phyloP scores from a whole-genome alignment of 2,797 vertebrate genomes.

The Cirrhinus mrigala region DNA sequence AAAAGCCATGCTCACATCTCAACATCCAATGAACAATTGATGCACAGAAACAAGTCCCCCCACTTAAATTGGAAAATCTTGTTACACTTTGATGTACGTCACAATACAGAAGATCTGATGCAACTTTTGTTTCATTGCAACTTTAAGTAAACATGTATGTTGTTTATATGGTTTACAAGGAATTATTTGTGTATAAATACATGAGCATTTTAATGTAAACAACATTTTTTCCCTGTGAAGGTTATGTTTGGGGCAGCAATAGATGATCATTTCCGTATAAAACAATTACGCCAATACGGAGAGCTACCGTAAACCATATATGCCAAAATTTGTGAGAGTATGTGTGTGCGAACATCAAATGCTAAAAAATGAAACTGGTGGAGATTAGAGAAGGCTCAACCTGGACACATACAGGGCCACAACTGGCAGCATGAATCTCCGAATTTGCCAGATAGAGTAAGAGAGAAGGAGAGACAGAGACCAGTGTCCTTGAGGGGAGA shows the following conservation, averaged over 20 bases:
- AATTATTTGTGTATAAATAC: neutral
- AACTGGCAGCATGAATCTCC: constrained; percentile 27
- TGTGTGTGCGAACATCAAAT: neutral
- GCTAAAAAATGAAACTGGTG: neutral
- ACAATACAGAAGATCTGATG: neutral
- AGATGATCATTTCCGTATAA: neutral
- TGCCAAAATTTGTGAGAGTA: too few species aligned
- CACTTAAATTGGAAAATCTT: neutral
- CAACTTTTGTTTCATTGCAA: neutral
- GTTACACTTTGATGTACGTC: neutral
- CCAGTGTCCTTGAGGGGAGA: constrained; percentile 76
- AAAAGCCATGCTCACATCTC: neutral
- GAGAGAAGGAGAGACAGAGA: constrained; percentile 30
- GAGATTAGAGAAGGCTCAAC: constrained; percentile 23
- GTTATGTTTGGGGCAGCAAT: neutral
- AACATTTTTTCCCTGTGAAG: too few species aligned
- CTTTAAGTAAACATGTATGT: neutral
- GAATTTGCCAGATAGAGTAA: constrained; percentile 31
- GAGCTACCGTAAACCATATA: neutral
- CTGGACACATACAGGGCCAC: constrained; percentile 33
- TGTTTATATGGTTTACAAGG: neutral
- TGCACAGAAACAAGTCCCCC: neutral
- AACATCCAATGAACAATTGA: neutral
- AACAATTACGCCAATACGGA: neutral
- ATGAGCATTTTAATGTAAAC: neutral